Base-by-base conservation (phyloP, 2,113 vertebrate genomes). In the Pedetes capensis region DNA sequence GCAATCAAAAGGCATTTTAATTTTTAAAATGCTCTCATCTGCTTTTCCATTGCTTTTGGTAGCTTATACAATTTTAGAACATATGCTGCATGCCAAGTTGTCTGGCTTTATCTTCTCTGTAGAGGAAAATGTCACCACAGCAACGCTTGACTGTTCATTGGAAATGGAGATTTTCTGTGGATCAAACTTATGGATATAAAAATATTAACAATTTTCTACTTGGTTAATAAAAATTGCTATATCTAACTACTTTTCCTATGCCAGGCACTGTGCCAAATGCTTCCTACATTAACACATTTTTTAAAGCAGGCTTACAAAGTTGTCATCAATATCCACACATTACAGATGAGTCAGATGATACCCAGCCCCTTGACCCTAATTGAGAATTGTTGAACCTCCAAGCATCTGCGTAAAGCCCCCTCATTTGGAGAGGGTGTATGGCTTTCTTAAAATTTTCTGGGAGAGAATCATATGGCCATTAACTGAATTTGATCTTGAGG, bases 1-100 rank as follows among this genome's bases (percentile, higher is more conserved):
- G 84, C 95, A 95, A 96, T 97, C 91, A 94, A 96, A 97, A 97
- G 95, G 42, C 94, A 94, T 93, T 97, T 97, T 93, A 97, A 97
- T 97, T 97, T 97, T 97, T 96, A 95, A 97, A 96, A 95, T 61
- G 74, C 79, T 94, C 88, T 97, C 94, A 94, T 97, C 85, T 96
- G 97, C 79, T 95, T 95, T 95, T 44, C 59, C 79, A 78, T 93
- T 72, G 96, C 95, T 86, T 96, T 96, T 91, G 82, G 96, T 94
- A 76, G 79, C 79, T 95, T 96, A 95, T 63, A 94, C 63, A 94
- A 74, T 95, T 96, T 96, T 95, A 95, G 93, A 97, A 87, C 96
- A 97, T 97, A 96, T 95, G 97, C 82, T 1, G 17, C 82, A 86
- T 93, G 90, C 90, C 95, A 97, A 93, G 69, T 93, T 96, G 93